A percentile compares a stretch with the other conserved stretches of the same genome.
Conservation (phyloP, 2,888 invertebrate genomes). For the Eudemis profundana region DNA sequence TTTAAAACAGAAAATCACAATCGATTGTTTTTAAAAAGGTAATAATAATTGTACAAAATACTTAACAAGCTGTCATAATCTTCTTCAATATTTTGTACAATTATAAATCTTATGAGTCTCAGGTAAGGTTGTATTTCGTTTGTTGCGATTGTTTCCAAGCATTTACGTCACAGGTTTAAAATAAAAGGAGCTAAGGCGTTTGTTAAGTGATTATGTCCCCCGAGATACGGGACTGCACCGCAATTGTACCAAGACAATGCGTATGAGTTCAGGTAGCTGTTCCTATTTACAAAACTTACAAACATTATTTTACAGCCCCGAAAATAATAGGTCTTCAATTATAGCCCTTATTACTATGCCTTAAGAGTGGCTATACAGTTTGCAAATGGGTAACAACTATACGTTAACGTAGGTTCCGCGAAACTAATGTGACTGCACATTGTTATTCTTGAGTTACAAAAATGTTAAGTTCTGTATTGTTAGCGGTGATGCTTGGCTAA, state of each 20-base stretch:
- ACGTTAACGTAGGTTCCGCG: slow-evolving; percentile 57
- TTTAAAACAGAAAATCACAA: neutral
- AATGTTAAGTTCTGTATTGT: slow-evolving; percentile 40
- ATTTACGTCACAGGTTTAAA: slow-evolving; percentile 76
- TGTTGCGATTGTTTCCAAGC: slow-evolving; percentile 16
- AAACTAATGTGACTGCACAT: slow-evolving; percentile 56
- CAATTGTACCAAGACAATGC: slow-evolving; percentile 74
- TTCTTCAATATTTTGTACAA: neutral
- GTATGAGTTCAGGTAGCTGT: slow-evolving; percentile 75
- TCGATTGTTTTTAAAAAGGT: slow-evolving; percentile 26
- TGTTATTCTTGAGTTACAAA: slow-evolving; percentile 47
- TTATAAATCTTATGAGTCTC: slow-evolving; percentile 17
- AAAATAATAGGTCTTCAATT: slow-evolving; percentile 46
- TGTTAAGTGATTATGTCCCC: slow-evolving; percentile 75
- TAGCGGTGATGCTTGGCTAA: slow-evolving; percentile 27
- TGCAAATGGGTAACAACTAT: slow-evolving; percentile 8
- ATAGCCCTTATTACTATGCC: slow-evolving; percentile 44
- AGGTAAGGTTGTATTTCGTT: slow-evolving; percentile 12
- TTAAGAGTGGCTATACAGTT: neutral
- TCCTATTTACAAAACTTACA: slow-evolving; percentile 59
- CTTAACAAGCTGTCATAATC: slow-evolving; percentile 33
- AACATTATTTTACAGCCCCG: slow-evolving; percentile 48
- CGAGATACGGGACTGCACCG: slow-evolving; percentile 63
- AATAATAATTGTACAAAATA: slow-evolving; percentile 40
- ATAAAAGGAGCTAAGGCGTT: slow-evolving; percentile 68